phyloP scores from a whole-genome alignment of 1,140 invertebrate genomes.

The Drosophila leontia region DNA sequence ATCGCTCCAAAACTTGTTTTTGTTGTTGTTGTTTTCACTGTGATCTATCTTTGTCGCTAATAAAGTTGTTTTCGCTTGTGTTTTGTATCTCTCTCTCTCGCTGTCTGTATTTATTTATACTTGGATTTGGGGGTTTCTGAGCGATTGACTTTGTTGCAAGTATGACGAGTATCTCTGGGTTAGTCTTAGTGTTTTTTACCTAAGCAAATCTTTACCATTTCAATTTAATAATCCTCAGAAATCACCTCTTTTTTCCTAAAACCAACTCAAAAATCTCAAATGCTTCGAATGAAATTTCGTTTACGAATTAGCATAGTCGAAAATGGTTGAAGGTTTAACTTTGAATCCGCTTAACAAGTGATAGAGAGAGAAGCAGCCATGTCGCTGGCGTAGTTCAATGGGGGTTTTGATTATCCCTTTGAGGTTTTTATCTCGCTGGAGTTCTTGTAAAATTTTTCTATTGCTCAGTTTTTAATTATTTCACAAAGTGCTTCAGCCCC shows the following conservation, averaged over 20 bases:
- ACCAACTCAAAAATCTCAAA: constrained; percentile 21
- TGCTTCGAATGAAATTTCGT: constrained; percentile 7
- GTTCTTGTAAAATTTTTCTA: background rate
- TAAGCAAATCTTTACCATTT: constrained; percentile 26
- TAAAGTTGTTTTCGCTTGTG: constrained; percentile 64
- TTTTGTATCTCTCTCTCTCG: constrained; percentile 19
- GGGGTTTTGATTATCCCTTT: background rate
- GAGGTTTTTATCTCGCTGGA: too few species aligned
- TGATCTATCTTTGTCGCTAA: constrained; percentile 60
- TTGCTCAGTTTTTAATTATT: background rate
- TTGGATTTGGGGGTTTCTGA: constrained; percentile 43
- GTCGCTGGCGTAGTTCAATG: background rate
- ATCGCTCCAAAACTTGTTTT: constrained; percentile 79
- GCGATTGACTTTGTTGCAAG: constrained; percentile 62
- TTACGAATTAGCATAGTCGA: constrained; percentile 55
- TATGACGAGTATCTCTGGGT: constrained; percentile 50
- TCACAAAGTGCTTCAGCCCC: background rate
- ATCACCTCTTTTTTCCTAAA: background rate
- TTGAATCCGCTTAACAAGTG: background rate
- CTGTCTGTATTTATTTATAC: constrained; percentile 15
- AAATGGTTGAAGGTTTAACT: constrained; percentile 31
- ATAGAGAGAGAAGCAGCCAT: background rate
- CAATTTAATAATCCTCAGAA: constrained; percentile 1
- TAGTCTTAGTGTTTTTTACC: constrained; percentile 49
- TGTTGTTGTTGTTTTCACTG: constrained; percentile 34